A percentile compares a stretch with the other conserved stretches of the same genome.
Conservation (phyloP, 2,888 invertebrate species). For the Acanthococcus lagerstroemiae region DNA sequence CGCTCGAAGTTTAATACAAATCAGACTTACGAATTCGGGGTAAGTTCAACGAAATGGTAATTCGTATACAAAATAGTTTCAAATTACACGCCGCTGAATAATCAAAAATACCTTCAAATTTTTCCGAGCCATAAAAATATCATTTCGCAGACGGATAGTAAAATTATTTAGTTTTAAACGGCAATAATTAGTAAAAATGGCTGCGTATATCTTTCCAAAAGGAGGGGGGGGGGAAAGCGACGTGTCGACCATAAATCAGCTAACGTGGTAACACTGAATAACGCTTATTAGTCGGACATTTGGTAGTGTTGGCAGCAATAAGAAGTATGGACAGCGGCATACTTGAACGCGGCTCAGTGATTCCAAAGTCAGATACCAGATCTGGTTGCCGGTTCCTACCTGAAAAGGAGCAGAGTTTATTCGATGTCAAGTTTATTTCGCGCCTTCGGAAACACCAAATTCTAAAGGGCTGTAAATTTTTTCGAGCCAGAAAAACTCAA, state of each 20-base stretch:
- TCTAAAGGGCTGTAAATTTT: no score
- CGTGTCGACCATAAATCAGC: constrained; percentile 20
- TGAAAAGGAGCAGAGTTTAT: no score
- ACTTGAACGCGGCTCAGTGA: constrained; percentile 8
- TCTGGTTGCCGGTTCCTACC: no score
- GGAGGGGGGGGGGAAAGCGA: not conserved
- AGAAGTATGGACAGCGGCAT: constrained; percentile 15
- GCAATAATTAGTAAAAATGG: constrained; percentile 25
- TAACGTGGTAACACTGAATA: constrained; percentile 22
- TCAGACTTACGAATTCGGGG: no score
- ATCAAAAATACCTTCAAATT: no score
- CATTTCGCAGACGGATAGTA: constrained; percentile 10
- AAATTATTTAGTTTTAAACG: constrained; percentile 24
- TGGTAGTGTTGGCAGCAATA: constrained; percentile 25
- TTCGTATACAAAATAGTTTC: no score
- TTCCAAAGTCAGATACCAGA: constrained; percentile 3
- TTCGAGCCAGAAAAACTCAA: no score
- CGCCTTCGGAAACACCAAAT: no score
- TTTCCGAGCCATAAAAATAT: constrained; percentile 23
- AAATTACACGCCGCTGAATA: no score
- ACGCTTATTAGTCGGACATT: constrained; percentile 25
- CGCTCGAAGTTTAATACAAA: no score
- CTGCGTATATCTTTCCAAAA: not conserved
- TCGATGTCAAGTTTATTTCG: no score
- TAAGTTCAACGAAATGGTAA: no score